phyloP scores from a whole-genome alignment of 1,140 invertebrate genomes.

The Dendrolimus kikuchii region DNA sequence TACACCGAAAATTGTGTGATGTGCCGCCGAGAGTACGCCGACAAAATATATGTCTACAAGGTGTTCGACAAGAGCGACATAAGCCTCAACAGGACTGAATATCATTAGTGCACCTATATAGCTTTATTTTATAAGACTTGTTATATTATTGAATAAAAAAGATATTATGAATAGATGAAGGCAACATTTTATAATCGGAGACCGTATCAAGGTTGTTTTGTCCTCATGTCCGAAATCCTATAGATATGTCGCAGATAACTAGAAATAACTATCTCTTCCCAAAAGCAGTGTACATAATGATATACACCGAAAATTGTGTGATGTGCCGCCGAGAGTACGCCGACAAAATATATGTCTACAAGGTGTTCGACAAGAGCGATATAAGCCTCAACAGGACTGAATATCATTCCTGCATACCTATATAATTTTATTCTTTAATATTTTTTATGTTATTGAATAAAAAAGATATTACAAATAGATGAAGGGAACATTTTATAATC shows the following conservation, averaged over 20 bases:
- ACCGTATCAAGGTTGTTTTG: no score
- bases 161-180: no score
- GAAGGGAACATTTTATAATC: no score
- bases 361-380: conserved; percentile 42
- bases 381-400: conserved; percentile 26
- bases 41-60: conserved; percentile 24
- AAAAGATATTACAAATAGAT: no score
- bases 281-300: conserved; percentile 35
- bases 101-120: neutral
- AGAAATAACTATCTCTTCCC: conserved; percentile 8
- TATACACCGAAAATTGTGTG: conserved; percentile 7
- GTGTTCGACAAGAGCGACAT: conserved; percentile 43
- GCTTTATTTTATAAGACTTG: neutral
- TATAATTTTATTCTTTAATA: neutral
- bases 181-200: no score
- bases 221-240: no score
- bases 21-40: conserved; percentile 12
- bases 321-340: conserved; percentile 12
- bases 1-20: neutral
- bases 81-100: conserved; percentile 22
- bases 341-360: conserved; percentile 19
- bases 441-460: neutral
- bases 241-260: neutral
- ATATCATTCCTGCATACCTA: neutral
- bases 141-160: neutral